Evolutionary conservation across 1,140 invertebrate genomes (phyloP), one percentile per base, ranked within the genome.

Genomic region (Heterodera carotae): DNA sequence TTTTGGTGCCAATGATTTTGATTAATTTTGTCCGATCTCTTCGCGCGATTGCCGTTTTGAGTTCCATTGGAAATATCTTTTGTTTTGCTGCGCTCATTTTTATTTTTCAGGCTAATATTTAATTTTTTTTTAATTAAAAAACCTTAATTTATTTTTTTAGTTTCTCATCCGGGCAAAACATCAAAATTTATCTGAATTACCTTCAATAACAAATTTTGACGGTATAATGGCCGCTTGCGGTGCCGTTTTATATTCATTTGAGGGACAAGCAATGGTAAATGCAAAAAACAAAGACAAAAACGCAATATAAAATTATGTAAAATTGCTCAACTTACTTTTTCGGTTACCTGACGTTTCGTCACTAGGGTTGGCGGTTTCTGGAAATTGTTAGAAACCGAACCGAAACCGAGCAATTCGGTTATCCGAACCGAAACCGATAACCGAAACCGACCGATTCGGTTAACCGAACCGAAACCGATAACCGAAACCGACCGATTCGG

Each of bases 221-320:
- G 85, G 85, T 34, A 75, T 85, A 27, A 68, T 84, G 60, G 69
- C 80, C 12, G 85, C 85, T 8, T 79, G 80, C 59, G 85, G 85
- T n/a, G 81, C 85, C 10, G 80, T 86, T 68, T 69, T 86, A 29
- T 86, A 86, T 60, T 82, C 85, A n/a, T 86, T 86, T 64, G 85
- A 87, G 77, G 85, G 85, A 25, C 85, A 86, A 77, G 85, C 85
- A 29, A 87, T 86, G 84, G 84, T 84, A 29, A 34, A 56, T 18
- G n/a, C 0, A 27, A 6, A 48, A 48, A 10, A 34, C 1, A 18
- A 34, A 43, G 56, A 25, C 78, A 59, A 3, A 36, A 43, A n/a
- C n/a, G n/a, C n/a, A n/a, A n/a, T n/a, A n/a, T n/a, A n/a, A n/a
- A n/a, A n/a, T n/a, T n/a, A n/a, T n/a, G n/a, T n/a, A n/a, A n/a